These are phyloP conservation scores for Drosophila mojavensis DNA, from an alignment of 1,140 invertebrate genomes.

Conservation along the genomic window DNA sequence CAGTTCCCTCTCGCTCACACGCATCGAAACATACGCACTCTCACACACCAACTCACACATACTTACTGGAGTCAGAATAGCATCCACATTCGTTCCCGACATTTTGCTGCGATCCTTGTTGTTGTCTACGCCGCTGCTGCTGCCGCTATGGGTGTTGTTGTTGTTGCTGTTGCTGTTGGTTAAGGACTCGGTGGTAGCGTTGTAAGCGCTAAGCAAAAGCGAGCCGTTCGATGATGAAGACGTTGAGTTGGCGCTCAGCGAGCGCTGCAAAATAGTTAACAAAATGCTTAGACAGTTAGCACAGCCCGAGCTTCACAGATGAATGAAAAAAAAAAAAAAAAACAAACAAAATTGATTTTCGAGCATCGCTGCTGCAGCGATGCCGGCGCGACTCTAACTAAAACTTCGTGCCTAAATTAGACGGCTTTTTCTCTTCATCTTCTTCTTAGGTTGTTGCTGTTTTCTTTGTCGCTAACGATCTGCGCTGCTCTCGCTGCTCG, in stretches of 20 bases:
- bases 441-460: not conserved
- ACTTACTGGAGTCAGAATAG: constrained; percentile 79
- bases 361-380: constrained; percentile 23
- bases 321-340: not conserved
- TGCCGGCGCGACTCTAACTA: constrained; percentile 8
- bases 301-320: constrained; percentile 3
- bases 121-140: constrained; percentile 29
- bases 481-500: constrained; percentile 1
- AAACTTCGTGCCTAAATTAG: constrained; percentile 12
- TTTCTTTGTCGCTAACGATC: not conserved
- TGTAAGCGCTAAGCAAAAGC: constrained; percentile 66
- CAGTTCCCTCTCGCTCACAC: too few relatives aligned
- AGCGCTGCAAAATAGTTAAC: constrained; percentile 58
- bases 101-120: constrained; percentile 58
- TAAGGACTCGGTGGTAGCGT: constrained; percentile 61
- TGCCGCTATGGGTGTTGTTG: constrained; percentile 30
- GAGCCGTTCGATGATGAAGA: constrained; percentile 73
- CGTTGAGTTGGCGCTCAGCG: constrained; percentile 65
- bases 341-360: not conserved
- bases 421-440: constrained; percentile 1
- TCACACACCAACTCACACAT: too few relatives aligned
- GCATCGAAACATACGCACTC: too few relatives aligned
- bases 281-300: constrained; percentile 18
- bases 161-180: constrained; percentile 36
- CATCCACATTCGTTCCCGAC: constrained; percentile 71